Evolutionary conservation across 2,113 vertebrate species (phyloP).

Genomic region (Ascaphus truei): DNA sequence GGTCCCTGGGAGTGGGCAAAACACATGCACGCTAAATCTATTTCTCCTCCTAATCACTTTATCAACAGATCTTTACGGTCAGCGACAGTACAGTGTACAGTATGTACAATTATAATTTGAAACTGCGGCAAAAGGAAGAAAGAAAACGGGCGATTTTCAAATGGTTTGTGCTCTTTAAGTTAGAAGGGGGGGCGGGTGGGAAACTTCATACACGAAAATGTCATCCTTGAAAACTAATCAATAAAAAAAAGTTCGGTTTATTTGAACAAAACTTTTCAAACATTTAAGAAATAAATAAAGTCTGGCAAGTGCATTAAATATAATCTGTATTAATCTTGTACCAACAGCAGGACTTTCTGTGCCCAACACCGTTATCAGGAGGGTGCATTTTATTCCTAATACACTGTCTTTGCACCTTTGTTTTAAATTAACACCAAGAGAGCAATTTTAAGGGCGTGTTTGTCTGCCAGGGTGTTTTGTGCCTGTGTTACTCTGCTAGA

Average conservation of each 20-base stretch:
- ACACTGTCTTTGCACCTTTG: no score
- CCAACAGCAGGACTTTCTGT: no score
- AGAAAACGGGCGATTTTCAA: conserved; percentile 19
- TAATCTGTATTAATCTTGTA: no score
- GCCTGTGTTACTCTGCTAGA: not conserved
- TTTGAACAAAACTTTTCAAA: not conserved
- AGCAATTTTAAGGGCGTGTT: no score
- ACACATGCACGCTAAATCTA: conserved; percentile 69
- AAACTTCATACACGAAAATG: not conserved
- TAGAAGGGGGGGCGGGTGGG: not conserved
- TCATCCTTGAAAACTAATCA: not conserved
- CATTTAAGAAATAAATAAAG: no score
- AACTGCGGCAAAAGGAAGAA: conserved; percentile 25
- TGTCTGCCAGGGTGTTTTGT: not conserved
- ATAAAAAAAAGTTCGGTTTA: not conserved
- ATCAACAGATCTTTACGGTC: conserved; percentile 67
- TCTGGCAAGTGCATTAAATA: no score
- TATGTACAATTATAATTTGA: conserved; percentile 56
- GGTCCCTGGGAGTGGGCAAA: no score
- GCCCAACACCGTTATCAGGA: no score
- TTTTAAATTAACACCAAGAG: no score
- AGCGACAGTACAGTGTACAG: no score
- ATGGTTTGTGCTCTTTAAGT: not conserved
- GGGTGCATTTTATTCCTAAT: no score
- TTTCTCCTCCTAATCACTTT: conserved; percentile 69